Percentiles rank a stretch among this genome's conserved stretches.
phyloP scores from a whole-genome alignment of 2,113 vertebrate species.

The Scophthalmus maximus region DNA sequence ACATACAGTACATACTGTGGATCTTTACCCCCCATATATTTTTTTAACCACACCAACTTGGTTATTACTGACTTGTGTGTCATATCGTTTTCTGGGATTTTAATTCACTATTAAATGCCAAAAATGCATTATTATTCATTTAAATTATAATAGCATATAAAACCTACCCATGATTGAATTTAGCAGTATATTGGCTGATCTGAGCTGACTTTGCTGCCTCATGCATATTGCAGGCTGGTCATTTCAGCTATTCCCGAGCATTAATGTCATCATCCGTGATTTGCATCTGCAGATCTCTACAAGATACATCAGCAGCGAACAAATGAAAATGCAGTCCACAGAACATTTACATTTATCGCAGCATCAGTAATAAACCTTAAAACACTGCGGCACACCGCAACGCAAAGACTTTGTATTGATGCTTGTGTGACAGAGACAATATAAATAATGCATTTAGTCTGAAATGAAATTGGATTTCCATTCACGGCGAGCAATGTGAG shows the following conservation, averaged over 20 bases:
- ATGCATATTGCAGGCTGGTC: constrained; percentile 5
- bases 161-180: constrained; percentile 1
- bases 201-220: constrained; percentile 8
- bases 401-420: constrained; percentile 57
- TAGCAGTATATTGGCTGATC: constrained; percentile 1
- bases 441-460: constrained; percentile 73
- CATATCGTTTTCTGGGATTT: constrained; percentile 18
- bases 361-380: constrained; percentile 50
- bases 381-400: constrained; percentile 37
- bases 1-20: constrained; percentile 8
- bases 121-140: constrained; percentile 13
- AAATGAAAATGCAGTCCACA: constrained; percentile 39
- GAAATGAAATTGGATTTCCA: constrained; percentile 71
- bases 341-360: constrained; percentile 48
- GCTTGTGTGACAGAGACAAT: constrained; percentile 67
- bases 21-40: no score
- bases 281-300: constrained; percentile 40
- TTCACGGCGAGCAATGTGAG: constrained; percentile 36
- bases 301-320: constrained; percentile 33
- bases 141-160: background rate
- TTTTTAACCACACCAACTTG: constrained; percentile 8
- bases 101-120: constrained; percentile 17
- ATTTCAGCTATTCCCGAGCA: constrained; percentile 19
- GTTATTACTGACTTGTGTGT: constrained; percentile 21
- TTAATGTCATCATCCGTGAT: constrained; percentile 40